Evolutionary conservation across 2,888 invertebrate genomes (phyloP), one percentile per base, ranked within the genome.

Genomic region (Agriopis leucophaearia): DNA sequence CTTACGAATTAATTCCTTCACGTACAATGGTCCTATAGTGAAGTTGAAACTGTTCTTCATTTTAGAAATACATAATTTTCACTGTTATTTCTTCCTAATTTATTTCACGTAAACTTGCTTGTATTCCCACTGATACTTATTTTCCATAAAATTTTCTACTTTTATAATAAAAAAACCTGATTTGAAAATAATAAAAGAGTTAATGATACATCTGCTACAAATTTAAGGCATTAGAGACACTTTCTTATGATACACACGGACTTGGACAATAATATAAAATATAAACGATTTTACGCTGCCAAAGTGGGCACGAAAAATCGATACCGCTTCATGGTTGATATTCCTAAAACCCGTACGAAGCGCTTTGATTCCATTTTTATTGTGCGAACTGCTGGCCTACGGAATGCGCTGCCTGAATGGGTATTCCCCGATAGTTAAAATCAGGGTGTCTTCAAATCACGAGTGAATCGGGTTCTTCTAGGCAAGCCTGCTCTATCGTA

Each of bases 1-100:
- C 68, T 69, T 35, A 71, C 73, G 54, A 48, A 67, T 63, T 12
- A 69, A 56, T 51, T 73, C 66, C 5, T 63, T 66, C 1, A 63
- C 13, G 44, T 73, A 73, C 27, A 69, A n/a, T 15, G 68, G 64
- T 50, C 50, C 51, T n/a, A 63, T 16, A 8, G 57, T n/a, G 27
- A 27, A 48, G 0, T 47, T 54, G 12, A 16, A 44, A 36, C 52
- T 48, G 15, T 54, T 54, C 27, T 10, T 45, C 18, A 3, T 56
- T 40, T 48, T 44, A 13, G 12, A 65, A 4, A 12, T 35, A 44
- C 36, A 44, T 60, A 47, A 59, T 63, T 63, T 48, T 35, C 12
- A n/a, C 12, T 16, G 8, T 18, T 9, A 27, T 48, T 27, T 18
- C 48, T 0, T 18, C 18, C 12, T 7, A 18, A 18, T 10, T 48